Evolutionary conservation across 2,888 invertebrate species (phyloP).

Genomic region (Idaea dimidiata): DNA sequence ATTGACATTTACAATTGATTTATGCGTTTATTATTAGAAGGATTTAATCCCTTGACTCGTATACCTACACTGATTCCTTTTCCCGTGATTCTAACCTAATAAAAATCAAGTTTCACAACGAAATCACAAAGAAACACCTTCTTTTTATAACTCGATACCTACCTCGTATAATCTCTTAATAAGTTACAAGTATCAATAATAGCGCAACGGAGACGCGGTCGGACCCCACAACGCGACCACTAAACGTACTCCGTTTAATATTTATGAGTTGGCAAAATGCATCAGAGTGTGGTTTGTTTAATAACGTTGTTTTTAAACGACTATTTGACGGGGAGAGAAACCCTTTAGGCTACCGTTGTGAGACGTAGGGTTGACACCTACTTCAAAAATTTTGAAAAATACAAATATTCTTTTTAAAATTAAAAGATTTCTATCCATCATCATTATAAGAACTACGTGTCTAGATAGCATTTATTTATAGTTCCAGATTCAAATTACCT

Average conservation of each 20-base stretch:
- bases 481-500: too few species aligned
- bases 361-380: constrained; percentile 52
- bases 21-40: too few species aligned
- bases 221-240: neutral
- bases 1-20: too few species aligned
- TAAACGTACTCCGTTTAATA: constrained; percentile 53
- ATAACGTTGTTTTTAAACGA: constrained; percentile 79
- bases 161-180: neutral
- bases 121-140: neutral
- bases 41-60: too few species aligned
- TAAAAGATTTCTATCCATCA: too few species aligned
- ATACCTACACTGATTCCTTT: neutral
- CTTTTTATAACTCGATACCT: neutral
- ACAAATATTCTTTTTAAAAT: too few species aligned
- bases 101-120: neutral
- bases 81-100: neutral
- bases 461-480: too few species aligned
- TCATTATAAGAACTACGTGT: too few species aligned
- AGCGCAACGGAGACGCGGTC: neutral
- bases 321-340: constrained; percentile 65
- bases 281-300: constrained; percentile 77
- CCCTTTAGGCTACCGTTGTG: constrained; percentile 69
- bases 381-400: neutral
- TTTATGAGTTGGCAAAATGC: constrained; percentile 76
- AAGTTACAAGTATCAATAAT: neutral